Percentiles rank a stretch among this genome's conserved stretches.
These are phyloP conservation scores for Paramormyrops kingsleyae DNA, from an alignment of 2,113 vertebrate species.

Conservation along the genomic window DNA sequence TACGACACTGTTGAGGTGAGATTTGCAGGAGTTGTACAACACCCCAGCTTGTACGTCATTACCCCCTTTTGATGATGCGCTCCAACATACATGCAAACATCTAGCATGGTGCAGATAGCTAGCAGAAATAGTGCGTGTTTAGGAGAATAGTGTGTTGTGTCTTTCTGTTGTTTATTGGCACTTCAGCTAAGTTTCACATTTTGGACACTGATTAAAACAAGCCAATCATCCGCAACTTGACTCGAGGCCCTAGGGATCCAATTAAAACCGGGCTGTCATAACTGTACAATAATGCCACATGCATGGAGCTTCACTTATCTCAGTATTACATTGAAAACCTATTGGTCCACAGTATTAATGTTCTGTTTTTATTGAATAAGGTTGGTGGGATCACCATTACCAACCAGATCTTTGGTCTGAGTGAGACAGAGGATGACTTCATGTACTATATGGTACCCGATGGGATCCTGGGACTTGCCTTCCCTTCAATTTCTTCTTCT, in stretches of 20 bases:
- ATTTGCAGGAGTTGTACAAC: not conserved
- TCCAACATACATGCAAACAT: not conserved
- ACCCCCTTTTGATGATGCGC: not conserved
- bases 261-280: not conserved
- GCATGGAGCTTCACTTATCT: not conserved
- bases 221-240: not conserved
- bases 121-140: not conserved
- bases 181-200: not conserved
- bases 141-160: not conserved
- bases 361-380: slow-evolving; percentile 22
- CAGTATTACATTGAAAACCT: not conserved
- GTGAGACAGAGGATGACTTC: slow-evolving; percentile 41
- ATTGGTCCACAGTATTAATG: not conserved
- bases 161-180: not conserved
- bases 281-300: not conserved
- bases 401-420: slow-evolving; percentile 66
- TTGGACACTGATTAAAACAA: not conserved
- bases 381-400: slow-evolving; percentile 32
- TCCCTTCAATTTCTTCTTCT: slow-evolving; percentile 34
- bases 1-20: slow-evolving; percentile 46
- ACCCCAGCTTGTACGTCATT: not conserved
- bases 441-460: slow-evolving; percentile 41
- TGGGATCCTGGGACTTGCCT: slow-evolving; percentile 48
- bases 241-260: not conserved
- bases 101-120: not conserved